A percentile compares a stretch with the other conserved stretches of the same genome.
Conservation (phyloP, 2,113 vertebrate species). For the Sminthopsis crassicaudata region DNA sequence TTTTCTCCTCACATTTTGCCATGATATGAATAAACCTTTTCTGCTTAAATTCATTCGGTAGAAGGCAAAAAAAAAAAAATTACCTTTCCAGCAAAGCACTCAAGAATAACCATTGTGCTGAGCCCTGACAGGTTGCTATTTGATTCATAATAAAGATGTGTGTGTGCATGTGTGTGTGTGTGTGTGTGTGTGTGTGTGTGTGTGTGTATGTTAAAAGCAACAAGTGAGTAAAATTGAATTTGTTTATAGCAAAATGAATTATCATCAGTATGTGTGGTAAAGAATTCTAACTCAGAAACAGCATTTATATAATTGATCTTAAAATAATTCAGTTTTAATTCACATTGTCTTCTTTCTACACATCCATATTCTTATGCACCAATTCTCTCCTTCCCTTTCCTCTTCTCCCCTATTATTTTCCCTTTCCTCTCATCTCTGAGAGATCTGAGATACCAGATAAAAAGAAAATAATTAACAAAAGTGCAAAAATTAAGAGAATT, state of each 20-base stretch:
- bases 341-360: neutral
- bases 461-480: no score
- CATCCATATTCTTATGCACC: neutral
- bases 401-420: neutral
- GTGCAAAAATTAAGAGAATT: no score
- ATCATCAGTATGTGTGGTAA: neutral
- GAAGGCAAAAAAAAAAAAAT: neutral
- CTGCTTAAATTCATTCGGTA: slow-evolving; percentile 1
- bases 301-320: neutral
- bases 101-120: neutral
- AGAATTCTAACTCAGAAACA: neutral
- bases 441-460: no score
- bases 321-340: neutral
- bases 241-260: slow-evolving; percentile 1
- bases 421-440: neutral
- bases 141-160: slow-evolving; percentile 5
- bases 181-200: neutral
- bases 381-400: neutral
- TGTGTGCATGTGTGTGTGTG: neutral
- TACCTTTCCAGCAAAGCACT: neutral
- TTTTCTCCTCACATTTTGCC: slow-evolving; percentile 26
- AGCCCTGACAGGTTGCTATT: neutral
- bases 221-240: neutral
- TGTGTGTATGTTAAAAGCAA: slow-evolving; percentile 5
- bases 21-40: neutral